A percentile compares a stretch with the other conserved stretches of the same genome.
Evolutionary conservation across 1,140 invertebrate genomes (phyloP).

Genomic region (Pachyrhynchus sulphureomaculatus): DNA sequence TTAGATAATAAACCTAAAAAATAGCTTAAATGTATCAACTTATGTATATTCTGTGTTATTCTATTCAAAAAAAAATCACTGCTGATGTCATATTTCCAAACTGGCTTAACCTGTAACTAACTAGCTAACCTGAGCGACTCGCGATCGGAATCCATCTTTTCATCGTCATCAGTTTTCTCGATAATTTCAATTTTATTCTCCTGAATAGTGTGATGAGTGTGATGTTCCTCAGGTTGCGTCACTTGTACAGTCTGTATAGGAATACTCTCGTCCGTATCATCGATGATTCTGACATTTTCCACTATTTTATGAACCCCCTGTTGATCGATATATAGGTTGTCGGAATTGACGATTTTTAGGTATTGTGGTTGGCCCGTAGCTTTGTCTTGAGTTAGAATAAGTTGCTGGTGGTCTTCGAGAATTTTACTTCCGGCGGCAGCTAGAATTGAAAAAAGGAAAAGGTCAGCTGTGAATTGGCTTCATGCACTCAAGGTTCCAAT

Average conservation of each 20-base stretch:
- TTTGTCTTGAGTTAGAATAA: conserved; percentile 44
- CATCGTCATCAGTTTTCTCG: conserved; percentile 45
- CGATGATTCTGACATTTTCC: conserved; percentile 30
- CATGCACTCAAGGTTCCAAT: no score
- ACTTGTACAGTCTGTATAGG: conserved; percentile 16
- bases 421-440: conserved; percentile 34
- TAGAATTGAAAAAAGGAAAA: neutral
- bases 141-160: conserved; percentile 44
- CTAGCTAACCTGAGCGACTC: conserved; percentile 33
- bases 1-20: no score
- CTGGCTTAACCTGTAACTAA: no score
- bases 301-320: conserved; percentile 38
- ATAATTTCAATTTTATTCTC: conserved; percentile 29
- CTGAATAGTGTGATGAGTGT: conserved; percentile 5
- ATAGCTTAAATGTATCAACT: no score
- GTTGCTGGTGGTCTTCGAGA: conserved; percentile 40
- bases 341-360: conserved; percentile 47
- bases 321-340: conserved; percentile 44
- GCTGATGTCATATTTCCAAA: no score
- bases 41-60: neutral
- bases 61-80: no score
- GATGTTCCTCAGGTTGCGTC: neutral
- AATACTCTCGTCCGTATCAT: conserved; percentile 19
- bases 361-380: conserved; percentile 36
- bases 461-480: no score